These are phyloP conservation scores for Dryadula phaetusa DNA, from an alignment of 2,888 invertebrate genomes.

Conservation along the genomic window DNA sequence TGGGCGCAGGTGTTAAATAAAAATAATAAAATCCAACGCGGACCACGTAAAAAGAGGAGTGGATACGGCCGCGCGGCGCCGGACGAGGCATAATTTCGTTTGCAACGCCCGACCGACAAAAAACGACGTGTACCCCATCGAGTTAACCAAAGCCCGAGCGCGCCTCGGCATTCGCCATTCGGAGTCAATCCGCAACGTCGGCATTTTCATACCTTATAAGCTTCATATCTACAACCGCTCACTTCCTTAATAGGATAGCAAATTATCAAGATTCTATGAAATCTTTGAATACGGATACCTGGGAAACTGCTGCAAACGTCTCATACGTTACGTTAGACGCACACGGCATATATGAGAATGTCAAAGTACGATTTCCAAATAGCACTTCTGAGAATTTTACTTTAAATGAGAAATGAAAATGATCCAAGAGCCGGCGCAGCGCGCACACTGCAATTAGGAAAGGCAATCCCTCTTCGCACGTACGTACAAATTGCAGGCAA, in stretches of 20 bases:
- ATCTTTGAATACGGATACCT: slow-evolving; percentile 46
- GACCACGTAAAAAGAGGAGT: slow-evolving; percentile 75
- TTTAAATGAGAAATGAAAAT: slow-evolving; percentile 50
- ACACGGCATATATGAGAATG: slow-evolving; percentile 50
- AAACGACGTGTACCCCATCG: slow-evolving; percentile 67
- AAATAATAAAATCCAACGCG: slow-evolving; percentile 81
- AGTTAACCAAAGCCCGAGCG: slow-evolving; percentile 61
- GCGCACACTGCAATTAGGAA: slow-evolving; percentile 63
- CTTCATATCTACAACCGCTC: slow-evolving; percentile 40
- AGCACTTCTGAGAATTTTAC: slow-evolving; percentile 65
- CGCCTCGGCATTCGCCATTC: slow-evolving; percentile 65
- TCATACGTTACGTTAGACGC: slow-evolving; percentile 11
- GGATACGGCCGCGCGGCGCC: slow-evolving; percentile 78
- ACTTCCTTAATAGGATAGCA: slow-evolving; percentile 56
- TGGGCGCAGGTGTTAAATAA: slow-evolving; percentile 83
- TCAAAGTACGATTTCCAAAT: slow-evolving; percentile 57
- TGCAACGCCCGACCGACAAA: slow-evolving; percentile 70
- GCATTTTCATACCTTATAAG: slow-evolving; percentile 68
- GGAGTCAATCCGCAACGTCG: slow-evolving; percentile 61
- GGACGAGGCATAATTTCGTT: slow-evolving; percentile 76
- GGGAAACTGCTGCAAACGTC: slow-evolving; percentile 37
- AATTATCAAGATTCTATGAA: slow-evolving; percentile 53
- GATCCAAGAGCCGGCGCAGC: slow-evolving; percentile 31
- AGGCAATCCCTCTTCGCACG: slow-evolving; percentile 76
- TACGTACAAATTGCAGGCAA: slow-evolving; percentile 76